A percentile compares a stretch with the other conserved stretches of the same genome.
Evolutionary conservation across 2,113 vertebrate species (phyloP).

Genomic region (Gila orcuttii): DNA sequence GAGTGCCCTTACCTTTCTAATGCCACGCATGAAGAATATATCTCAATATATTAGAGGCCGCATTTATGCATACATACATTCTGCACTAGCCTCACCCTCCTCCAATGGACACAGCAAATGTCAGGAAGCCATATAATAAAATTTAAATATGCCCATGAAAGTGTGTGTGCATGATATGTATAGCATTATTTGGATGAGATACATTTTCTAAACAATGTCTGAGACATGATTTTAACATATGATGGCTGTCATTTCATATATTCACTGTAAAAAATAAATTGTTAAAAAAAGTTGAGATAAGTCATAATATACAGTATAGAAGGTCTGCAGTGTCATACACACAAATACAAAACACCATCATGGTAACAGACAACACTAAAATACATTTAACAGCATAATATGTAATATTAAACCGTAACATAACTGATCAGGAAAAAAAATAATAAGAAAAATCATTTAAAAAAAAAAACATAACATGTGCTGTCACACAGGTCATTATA

Average conservation of each 20-base stretch:
- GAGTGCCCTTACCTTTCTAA: conserved; percentile 41
- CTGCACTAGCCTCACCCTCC: conserved; percentile 20
- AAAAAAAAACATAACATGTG: not conserved
- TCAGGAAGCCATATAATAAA: conserved; percentile 8
- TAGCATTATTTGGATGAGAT: not conserved
- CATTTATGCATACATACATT: conserved; percentile 51
- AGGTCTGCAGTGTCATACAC: not conserved
- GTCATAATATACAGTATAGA: not conserved
- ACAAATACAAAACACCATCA: not conserved
- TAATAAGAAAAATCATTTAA: not conserved
- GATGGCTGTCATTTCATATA: not conserved
- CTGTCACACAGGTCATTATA: not conserved
- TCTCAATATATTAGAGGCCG: conserved; percentile 44
- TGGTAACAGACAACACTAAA: not conserved
- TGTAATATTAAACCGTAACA: not conserved
- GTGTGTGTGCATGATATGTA: not conserved
- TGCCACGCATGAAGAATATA: conserved; percentile 39
- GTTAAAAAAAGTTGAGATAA: not conserved
- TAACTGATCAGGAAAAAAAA: not conserved
- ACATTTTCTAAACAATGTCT: not conserved
- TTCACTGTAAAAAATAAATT: not conserved
- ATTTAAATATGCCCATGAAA: conserved; percentile 2
- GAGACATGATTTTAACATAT: not conserved
- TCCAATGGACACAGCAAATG: not conserved
- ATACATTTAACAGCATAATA: not conserved